These are phyloP conservation scores for Trematocara macrostoma DNA, from an alignment of 2,113 vertebrate species.

Conservation along the genomic window DNA sequence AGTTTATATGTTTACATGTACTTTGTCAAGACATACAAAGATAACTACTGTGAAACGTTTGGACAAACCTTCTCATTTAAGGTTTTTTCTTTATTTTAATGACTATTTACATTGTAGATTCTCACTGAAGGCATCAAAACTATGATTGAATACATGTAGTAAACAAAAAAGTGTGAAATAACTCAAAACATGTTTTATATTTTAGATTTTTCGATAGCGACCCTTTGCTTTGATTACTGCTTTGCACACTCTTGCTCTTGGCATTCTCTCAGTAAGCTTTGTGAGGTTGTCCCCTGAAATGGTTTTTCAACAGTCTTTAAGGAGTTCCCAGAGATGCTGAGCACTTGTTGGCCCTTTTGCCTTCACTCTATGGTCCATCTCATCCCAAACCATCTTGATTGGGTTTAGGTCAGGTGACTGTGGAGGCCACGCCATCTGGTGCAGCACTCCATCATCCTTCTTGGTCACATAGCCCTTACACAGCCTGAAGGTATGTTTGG, in stretches of 20 bases:
- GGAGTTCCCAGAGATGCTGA: background rate
- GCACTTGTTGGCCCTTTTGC: background rate
- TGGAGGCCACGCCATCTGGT: background rate
- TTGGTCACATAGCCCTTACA: background rate
- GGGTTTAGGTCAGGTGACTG: background rate
- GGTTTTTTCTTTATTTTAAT: background rate
- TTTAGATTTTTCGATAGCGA: background rate
- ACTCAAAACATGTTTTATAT: background rate
- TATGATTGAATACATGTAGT: background rate
- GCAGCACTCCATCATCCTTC: background rate
- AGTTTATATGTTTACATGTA: background rate
- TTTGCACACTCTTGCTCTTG: background rate
- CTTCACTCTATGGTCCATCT: background rate
- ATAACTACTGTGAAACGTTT: background rate
- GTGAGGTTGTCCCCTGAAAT: background rate
- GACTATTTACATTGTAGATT: background rate
- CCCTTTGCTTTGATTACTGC: background rate
- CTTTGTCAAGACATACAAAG: background rate
- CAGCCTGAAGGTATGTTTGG: background rate
- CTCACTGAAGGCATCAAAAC: background rate
- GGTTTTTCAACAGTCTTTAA: background rate
- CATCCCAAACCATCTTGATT: background rate
- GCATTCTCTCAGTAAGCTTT: background rate
- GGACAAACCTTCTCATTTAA: background rate
- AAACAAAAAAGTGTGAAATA: background rate